Conservation (phyloP, 2,113 vertebrate species). For the Poeciliopsis retropinna region DNA sequence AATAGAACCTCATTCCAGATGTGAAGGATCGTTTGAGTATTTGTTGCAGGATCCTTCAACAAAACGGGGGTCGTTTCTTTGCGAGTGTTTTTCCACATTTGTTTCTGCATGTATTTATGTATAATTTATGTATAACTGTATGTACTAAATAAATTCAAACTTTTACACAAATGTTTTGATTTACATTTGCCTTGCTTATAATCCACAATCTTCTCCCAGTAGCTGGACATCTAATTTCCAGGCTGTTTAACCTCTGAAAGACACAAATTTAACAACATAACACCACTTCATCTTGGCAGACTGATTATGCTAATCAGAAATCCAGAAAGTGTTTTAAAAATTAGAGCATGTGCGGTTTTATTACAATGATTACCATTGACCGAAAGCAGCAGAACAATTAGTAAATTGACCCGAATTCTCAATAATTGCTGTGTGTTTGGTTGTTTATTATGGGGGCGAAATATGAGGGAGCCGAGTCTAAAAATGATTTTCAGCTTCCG, state of each 20-base stretch:
- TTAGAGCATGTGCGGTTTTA: background rate
- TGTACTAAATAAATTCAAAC: too few relatives aligned
- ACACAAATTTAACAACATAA: background rate
- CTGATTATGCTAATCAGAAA: background rate
- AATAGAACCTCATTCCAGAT: too few relatives aligned
- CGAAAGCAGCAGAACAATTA: background rate
- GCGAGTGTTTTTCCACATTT: too few relatives aligned
- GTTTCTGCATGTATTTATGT: too few relatives aligned
- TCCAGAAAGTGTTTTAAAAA: background rate
- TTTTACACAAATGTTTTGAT: too few relatives aligned
- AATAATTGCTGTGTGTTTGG: background rate
- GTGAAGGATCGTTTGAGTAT: too few relatives aligned
- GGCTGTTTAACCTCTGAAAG: background rate
- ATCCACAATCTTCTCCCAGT: too few relatives aligned
- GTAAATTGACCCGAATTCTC: background rate
- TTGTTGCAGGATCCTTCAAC: too few relatives aligned
- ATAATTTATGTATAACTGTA: too few relatives aligned
- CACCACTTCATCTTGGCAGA: background rate
- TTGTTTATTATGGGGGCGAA: background rate
- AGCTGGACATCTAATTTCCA: too few relatives aligned
- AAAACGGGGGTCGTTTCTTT: too few relatives aligned
- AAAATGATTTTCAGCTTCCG: slow-evolving; percentile 1
- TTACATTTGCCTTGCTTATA: too few relatives aligned
- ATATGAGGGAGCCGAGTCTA: background rate
- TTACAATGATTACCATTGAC: background rate